These are phyloP conservation scores for Eurystomus gularis DNA, from an alignment of 2,113 vertebrate species.

Conservation along the genomic window DNA sequence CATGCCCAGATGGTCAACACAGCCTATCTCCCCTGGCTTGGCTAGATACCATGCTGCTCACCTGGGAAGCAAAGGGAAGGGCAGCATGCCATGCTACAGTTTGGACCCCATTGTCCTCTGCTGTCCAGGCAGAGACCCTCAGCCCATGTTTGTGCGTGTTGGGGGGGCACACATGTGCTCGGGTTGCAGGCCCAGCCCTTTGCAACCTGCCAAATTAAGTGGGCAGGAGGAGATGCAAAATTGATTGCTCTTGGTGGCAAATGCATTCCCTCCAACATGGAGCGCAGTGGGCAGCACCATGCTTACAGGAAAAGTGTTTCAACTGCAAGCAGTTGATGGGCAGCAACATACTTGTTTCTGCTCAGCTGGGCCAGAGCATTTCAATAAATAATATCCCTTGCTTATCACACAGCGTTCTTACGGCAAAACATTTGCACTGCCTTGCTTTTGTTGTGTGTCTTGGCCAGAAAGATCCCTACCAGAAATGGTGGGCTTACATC, in stretches of 20 bases:
- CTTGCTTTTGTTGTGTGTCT: conserved; percentile 8
- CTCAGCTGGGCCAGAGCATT: not conserved
- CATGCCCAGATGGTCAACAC: rapidly evolving
- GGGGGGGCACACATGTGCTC: rapidly evolving
- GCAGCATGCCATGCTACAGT: not conserved
- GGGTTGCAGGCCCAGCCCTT: not conserved
- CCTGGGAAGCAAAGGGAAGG: not conserved
- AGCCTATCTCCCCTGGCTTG: not conserved
- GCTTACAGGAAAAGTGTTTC: not conserved
- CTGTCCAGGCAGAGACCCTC: not conserved
- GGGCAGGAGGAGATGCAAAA: not conserved
- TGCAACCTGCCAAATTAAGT: not conserved
- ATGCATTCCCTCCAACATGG: rapidly evolving
- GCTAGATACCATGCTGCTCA: not conserved
- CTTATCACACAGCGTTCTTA: not conserved
- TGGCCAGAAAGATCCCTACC: not conserved
- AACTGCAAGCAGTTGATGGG: not conserved
- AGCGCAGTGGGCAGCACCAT: not conserved
- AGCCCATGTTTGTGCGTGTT: rapidly evolving
- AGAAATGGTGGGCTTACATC: not conserved
- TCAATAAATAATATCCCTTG: not conserved
- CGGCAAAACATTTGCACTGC: not conserved
- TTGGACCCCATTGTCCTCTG: not conserved
- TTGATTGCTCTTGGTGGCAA: not conserved
- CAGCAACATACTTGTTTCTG: not conserved